Evolutionary conservation across 2,113 vertebrate species (phyloP).

Genomic region (Chaetodon auriga): DNA sequence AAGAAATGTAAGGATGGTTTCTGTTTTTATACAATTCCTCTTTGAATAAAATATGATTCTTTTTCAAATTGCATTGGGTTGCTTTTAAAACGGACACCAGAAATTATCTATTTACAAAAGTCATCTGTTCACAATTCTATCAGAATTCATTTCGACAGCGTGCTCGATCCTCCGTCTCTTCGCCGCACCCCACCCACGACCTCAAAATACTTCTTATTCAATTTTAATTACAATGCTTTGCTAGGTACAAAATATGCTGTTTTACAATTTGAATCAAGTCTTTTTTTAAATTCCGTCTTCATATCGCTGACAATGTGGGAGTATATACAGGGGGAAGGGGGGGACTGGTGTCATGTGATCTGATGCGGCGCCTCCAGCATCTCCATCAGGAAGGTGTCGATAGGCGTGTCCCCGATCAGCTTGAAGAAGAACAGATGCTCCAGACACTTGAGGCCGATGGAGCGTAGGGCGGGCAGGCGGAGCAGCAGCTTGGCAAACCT

Average conservation of each 20-base stretch:
- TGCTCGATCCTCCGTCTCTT: constrained; percentile 23
- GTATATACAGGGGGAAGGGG: constrained; percentile 79
- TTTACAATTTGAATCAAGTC: constrained; percentile 79
- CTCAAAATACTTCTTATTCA: constrained; percentile 57
- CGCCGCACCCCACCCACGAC: constrained; percentile 24
- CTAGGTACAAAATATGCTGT: constrained; percentile 82
- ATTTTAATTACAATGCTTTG: constrained; percentile 69
- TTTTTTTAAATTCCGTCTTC: constrained; percentile 65
- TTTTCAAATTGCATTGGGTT: constrained; percentile 78
- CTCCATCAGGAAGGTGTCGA: constrained; percentile 99
- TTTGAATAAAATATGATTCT: constrained; percentile 83
- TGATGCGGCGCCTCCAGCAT: constrained; percentile 96
- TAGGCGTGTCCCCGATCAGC: constrained; percentile 96
- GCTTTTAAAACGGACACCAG: constrained; percentile 77
- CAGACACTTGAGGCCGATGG: constrained; percentile 95
- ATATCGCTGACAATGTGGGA: constrained; percentile 70
- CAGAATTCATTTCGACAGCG: constrained; percentile 72
- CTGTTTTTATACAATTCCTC: constrained; percentile 74
- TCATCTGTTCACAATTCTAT: constrained; percentile 77
- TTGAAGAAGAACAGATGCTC: constrained; percentile 99
- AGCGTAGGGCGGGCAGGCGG: constrained; percentile 92
- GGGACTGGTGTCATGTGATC: constrained; percentile 89
- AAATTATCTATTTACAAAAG: constrained; percentile 85
- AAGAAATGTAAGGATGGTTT: constrained; percentile 76
- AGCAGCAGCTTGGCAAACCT: constrained; percentile 96